phyloP scores from a whole-genome alignment of 2,888 invertebrate genomes.

The Enchytraeus crypticus region DNA sequence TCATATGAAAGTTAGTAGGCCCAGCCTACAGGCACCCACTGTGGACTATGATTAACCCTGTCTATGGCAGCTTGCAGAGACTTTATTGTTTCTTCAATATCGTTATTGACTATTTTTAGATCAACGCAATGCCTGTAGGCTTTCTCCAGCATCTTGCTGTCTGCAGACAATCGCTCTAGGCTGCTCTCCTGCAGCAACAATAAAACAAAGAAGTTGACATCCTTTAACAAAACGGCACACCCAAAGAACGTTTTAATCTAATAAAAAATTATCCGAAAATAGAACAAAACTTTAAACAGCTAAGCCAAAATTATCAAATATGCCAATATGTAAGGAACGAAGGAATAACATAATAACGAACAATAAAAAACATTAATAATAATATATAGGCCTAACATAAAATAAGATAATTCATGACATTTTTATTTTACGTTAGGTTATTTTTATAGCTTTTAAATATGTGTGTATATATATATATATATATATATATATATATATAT shows the following conservation, averaged over 20 bases:
- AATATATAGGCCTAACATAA: too few species aligned
- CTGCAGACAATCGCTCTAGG: conserved; percentile 85
- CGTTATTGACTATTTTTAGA: conserved; percentile 93
- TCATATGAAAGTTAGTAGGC: conserved; percentile 63
- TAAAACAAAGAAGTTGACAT: not conserved
- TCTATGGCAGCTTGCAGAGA: conserved; percentile 83
- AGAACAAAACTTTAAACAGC: too few species aligned
- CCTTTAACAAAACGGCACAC: not conserved
- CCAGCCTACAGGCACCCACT: conserved; percentile 97
- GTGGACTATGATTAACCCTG: conserved; percentile 67
- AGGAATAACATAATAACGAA: too few species aligned
- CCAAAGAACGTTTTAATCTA: conserved; percentile 23
- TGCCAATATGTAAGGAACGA: too few species aligned
- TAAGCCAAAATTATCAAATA: too few species aligned
- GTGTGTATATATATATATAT: too few species aligned
- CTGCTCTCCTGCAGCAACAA: conserved; percentile 75
- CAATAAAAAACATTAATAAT: too few species aligned
- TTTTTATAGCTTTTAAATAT: too few species aligned
- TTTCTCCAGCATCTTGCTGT: conserved; percentile 88
- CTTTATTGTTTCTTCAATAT: conserved; percentile 94
- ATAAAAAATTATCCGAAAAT: too few species aligned
- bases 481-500: too few species aligned
- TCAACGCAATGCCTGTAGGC: conserved; percentile 99
- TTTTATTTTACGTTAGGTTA: too few species aligned
- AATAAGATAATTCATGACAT: too few species aligned